Evolutionary conservation across 2,888 invertebrate species (phyloP).

Genomic region (Agrotis clavis): DNA sequence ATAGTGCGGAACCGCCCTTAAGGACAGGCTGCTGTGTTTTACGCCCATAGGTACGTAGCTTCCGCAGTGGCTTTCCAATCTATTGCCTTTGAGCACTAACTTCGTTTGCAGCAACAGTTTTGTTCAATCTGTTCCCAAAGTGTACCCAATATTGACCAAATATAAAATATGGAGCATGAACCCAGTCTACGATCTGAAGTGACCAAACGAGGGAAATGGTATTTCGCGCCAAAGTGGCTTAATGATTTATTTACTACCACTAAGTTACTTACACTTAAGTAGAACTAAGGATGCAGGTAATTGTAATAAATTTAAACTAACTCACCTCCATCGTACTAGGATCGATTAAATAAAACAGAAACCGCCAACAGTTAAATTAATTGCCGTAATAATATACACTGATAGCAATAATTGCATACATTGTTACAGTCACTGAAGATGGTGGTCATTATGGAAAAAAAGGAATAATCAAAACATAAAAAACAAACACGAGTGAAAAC

Average conservation of each 20-base stretch:
- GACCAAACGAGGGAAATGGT: conserved; percentile 33
- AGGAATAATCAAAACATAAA: conserved; percentile 54
- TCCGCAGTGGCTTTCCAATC: conserved; percentile 54
- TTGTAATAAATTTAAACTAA: conserved; percentile 53
- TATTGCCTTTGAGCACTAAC: conserved; percentile 36
- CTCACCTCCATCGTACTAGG: conserved; percentile 16
- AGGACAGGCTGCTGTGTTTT: conserved; percentile 48
- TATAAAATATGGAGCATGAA: no score
- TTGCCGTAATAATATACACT: conserved; percentile 56
- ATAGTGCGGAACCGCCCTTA: no score
- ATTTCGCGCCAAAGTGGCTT: conserved; percentile 41
- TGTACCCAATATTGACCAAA: background rate
- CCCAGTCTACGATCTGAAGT: conserved; percentile 26
- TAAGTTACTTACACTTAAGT: conserved; percentile 13
- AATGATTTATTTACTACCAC: conserved; percentile 50
- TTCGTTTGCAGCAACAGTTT: conserved; percentile 23
- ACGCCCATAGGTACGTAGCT: conserved; percentile 40
- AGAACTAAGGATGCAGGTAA: conserved; percentile 38
- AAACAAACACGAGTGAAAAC: conserved; percentile 65
- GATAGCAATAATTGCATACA: conserved; percentile 67
- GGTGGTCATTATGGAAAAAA: conserved; percentile 55
- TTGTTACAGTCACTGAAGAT: conserved; percentile 70
- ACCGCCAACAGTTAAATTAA: conserved; percentile 54
- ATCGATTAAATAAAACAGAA: conserved; percentile 53
- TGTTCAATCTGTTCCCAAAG: conserved; percentile 13